phyloP scores from a whole-genome alignment of 2,113 vertebrate species.

The Corynorhinus townsendii region DNA sequence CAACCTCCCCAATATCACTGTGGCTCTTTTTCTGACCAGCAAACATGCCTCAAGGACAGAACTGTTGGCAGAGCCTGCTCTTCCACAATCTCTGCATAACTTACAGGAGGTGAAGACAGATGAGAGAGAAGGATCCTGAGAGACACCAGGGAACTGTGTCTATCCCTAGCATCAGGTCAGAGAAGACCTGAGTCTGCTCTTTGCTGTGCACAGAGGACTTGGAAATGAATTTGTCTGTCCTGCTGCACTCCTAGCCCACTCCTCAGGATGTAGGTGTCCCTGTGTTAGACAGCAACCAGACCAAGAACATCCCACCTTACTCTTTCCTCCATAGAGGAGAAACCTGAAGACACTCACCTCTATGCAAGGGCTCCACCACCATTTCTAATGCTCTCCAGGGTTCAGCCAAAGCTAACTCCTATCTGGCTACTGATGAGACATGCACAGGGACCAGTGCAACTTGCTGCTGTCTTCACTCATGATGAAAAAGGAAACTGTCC shows the following conservation, averaged over 20 bases:
- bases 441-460: not conserved
- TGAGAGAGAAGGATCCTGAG: not conserved
- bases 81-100: not conserved
- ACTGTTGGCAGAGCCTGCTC: not conserved
- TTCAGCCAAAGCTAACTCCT: accelerated
- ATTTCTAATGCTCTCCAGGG: not conserved
- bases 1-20: not conserved
- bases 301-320: not conserved
- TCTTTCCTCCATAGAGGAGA: not conserved
- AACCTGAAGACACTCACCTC: not conserved
- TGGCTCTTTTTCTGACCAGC: not conserved
- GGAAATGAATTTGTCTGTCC: too few species aligned
- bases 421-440: not conserved
- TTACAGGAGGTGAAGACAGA: not conserved
- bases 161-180: accelerated
- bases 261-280: not conserved
- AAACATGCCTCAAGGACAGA: not conserved
- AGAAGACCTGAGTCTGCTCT: not conserved
- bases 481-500: not conserved
- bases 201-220: accelerated
- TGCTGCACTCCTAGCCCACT: not conserved
- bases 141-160: accelerated
- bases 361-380: accelerated
- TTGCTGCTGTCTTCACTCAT: not conserved
- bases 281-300: not conserved